Base-by-base conservation (phyloP, 2,797 vertebrate species). In the Geotria australis region DNA sequence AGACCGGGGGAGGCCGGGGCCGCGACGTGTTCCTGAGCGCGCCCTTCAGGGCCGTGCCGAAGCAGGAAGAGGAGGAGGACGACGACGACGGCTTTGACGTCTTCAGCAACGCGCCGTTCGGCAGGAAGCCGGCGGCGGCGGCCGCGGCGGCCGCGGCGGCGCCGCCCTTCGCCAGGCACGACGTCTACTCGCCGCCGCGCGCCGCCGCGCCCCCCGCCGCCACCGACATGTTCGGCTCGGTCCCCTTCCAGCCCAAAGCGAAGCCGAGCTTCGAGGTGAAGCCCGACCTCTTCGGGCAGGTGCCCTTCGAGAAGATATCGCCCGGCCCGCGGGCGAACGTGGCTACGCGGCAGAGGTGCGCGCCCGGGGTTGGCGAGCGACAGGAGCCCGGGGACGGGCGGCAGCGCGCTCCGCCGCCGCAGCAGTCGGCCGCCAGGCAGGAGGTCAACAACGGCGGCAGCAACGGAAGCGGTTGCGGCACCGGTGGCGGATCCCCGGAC, bases 91-190 rank as follows among this genome's bases (percentile, higher is more conserved):
- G 95, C 9, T 79, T 82, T 0, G 88, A 94, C 12, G 86, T 98
- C 10, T 98, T 98, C 64, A 85, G 78, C 59, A 88, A 85, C 73
- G 91, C 88, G 1, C 91, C 88, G 2, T 95, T 95, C 65, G 78
- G 57, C 69, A 77, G 73, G 59, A 91, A 83, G 63, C 70, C 70
- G 12, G 77, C 72, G 3, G 73, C 61, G 58, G 71, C 72, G 0
- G 74, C 77, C 1, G 68, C 67, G 57, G 67, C 63, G 2, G 51
- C 63, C 3, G 64, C 61, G 0, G 65, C 63, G 46, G 62, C 68
- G 0, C 61, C 70, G 61, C 67, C 67, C 6, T 74, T 73, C 2
- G 71, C 75, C 1, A 38, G 38, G 38, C 24, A 24, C 24, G 24
- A 38, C 24, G 24, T 38, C 24, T 38, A 38, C 38, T 24, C 24